A percentile compares a stretch with the other conserved stretches of the same genome.
phyloP scores from a whole-genome alignment of 2,888 invertebrate species.

The Bhutanitis thaidina region DNA sequence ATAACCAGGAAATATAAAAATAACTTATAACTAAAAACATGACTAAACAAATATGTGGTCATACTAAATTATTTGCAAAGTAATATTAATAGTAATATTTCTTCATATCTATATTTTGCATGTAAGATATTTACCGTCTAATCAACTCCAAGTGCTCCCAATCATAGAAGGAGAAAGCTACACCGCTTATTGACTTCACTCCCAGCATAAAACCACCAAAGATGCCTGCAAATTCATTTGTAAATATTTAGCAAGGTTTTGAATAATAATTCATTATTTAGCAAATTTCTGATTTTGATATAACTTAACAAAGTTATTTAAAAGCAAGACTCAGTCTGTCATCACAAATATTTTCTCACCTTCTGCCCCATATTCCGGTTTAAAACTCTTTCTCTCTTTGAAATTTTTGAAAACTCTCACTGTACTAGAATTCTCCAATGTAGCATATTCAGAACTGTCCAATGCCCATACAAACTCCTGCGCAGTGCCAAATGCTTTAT shows the following conservation, averaged over 20 bases:
- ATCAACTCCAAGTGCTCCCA: conserved; percentile 97
- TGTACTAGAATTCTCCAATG: conserved; percentile 92
- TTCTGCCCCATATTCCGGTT: conserved; percentile 98
- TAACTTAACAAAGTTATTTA: no score
- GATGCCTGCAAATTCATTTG: conserved; percentile 80
- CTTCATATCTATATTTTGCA: no score
- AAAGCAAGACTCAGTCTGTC: no score
- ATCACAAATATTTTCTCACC: conserved; percentile 81
- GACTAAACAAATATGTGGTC: no score
- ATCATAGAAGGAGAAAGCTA: conserved; percentile 98
- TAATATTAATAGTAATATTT: no score
- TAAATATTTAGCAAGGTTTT: not conserved
- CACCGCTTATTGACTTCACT: conserved; percentile 93
- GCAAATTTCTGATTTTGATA: no score
- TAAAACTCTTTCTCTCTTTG: conserved; percentile 97
- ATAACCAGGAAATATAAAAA: no score
- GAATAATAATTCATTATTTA: no score
- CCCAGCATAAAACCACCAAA: conserved; percentile 95
- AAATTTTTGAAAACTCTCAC: conserved; percentile 98
- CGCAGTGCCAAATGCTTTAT: conserved; percentile 98
- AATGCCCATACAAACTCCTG: conserved; percentile 99
- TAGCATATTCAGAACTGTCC: conserved; percentile 96
- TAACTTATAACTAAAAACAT: no score
- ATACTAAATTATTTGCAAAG: no score
- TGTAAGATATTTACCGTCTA: conserved; percentile 69